Evolutionary conservation across 2,888 invertebrate genomes (phyloP), one percentile per base, ranked within the genome.

Genomic region (Andrena hattorfiana): DNA sequence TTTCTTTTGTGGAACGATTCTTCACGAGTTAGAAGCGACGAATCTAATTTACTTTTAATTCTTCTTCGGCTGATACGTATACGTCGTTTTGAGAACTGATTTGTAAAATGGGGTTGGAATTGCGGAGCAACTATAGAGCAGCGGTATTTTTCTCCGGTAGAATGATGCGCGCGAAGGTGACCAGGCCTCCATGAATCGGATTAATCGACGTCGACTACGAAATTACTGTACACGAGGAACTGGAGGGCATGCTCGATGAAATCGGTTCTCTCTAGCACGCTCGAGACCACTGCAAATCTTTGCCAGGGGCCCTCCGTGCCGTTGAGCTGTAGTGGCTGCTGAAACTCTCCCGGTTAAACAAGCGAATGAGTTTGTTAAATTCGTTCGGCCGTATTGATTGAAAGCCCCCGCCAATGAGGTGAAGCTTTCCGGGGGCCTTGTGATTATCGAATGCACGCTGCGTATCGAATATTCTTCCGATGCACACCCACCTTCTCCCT

Each of bases 231-330:
- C 62, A 59, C 48, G 51, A 54, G n/a, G 56, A 66, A 60, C 51
- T 75, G 63, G 16, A 75, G 79, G 35, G 75, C 26, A 76, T 72
- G 70, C 84, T 81, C 69, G 84, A 85, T 84, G 60, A 48, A 72
- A 78, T 85, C 77, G 81, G 75, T 85, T 77, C 68, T 75, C 76
- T 72, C 48, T 28, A 77, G 68, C 56, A 71, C 54, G 71, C 78
- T 85, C 78, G 81, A 84, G 81, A 78, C 84, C 76, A 85, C 67
- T 85, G 84, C 76, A 85, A 85, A 85, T 85, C 85, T 84, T 85
- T 85, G 70, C 81, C 71, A 69, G 59, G 56, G 69, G 32, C 71
- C 10, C 71, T 49, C 81, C 20, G 4, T 10, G 51, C 26, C 32
- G 51, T 60, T 67, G 48, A 51, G 23, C 60, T 56, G 68, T 60